Evolutionary conservation across 2,888 invertebrate species (phyloP).

Genomic region (Drosophila parthenogenetica): DNA sequence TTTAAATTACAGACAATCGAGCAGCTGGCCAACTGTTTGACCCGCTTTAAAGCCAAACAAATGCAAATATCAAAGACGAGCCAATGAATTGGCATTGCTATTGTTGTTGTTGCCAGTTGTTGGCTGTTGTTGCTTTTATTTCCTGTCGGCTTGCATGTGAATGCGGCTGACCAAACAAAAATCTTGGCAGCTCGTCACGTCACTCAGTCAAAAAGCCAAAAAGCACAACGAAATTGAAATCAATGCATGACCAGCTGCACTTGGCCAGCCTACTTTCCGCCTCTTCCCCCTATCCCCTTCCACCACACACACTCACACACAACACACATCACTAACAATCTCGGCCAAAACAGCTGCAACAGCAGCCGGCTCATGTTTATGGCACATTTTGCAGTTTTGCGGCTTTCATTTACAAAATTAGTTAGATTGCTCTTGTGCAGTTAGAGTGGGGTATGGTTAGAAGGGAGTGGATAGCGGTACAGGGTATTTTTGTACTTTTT

Average conservation of each 20-base stretch:
- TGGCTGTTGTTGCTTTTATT: slow-evolving; percentile 7
- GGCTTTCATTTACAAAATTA: slow-evolving; percentile 76
- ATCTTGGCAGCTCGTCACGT: slow-evolving; percentile 46
- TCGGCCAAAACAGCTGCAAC: slow-evolving; percentile 41
- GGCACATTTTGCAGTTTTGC: slow-evolving; percentile 72
- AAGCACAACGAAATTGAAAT: slow-evolving; percentile 71
- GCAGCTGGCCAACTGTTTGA: slow-evolving; percentile 56
- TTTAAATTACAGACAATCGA: slow-evolving; percentile 55
- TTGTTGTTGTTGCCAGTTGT: slow-evolving; percentile 31
- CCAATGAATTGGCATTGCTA: slow-evolving; percentile 51
- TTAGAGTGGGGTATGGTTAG: too few species aligned
- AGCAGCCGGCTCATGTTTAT: slow-evolving; percentile 65
- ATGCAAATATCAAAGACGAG: slow-evolving; percentile 69
- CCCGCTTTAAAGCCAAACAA: slow-evolving; percentile 73
- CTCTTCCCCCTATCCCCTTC: background rate
- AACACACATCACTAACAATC: slow-evolving; percentile 4
- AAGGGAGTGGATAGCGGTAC: background rate
- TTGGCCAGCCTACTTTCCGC: slow-evolving; percentile 26
- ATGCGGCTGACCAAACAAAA: slow-evolving; percentile 74
- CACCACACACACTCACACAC: background rate
- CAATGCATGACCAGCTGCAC: slow-evolving; percentile 77
- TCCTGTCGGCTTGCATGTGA: slow-evolving; percentile 21
- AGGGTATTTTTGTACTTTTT: background rate
- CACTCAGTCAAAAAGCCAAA: slow-evolving; percentile 65
- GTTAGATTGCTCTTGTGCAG: slow-evolving; percentile 47